A percentile compares a stretch with the other conserved stretches of the same genome.
phyloP scores from a whole-genome alignment of 1,140 invertebrate genomes.

The Aphidius ervi region DNA sequence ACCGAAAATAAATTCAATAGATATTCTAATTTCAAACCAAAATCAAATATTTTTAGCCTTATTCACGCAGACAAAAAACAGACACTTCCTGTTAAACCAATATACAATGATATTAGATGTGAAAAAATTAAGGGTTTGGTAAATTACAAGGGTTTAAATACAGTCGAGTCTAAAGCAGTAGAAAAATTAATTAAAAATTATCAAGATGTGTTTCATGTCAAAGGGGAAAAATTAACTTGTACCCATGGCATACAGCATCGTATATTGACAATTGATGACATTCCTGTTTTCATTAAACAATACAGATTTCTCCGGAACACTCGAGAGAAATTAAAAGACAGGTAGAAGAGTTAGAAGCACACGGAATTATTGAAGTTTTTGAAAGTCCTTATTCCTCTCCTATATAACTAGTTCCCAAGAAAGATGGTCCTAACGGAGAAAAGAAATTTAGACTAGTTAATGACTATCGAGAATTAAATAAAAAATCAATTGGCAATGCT shows the following conservation, averaged over 20 bases:
- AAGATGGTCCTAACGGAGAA: conserved; percentile 3
- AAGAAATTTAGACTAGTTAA: conserved; percentile 13
- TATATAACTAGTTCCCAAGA: conserved; percentile 10
- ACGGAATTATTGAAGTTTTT: conserved; percentile 12
- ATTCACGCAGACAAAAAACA: too few species aligned
- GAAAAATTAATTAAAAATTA: too few species aligned
- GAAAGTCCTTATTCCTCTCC: neutral
- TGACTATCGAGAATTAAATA: neutral
- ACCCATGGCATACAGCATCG: neutral
- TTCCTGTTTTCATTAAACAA: conserved; percentile 7
- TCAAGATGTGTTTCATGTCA: too few species aligned
- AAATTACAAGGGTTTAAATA: neutral
- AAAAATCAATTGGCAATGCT: too few species aligned
- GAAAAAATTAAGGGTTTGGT: too few species aligned
- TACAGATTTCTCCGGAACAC: conserved; percentile 10
- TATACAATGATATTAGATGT: neutral
- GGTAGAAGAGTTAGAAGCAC: conserved; percentile 4
- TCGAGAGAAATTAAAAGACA: conserved; percentile 13
- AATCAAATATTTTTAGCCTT: too few species aligned
- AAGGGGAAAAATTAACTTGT: too few species aligned
- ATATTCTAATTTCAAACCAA: neutral
- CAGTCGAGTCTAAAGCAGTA: too few species aligned
- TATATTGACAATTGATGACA: conserved; percentile 9
- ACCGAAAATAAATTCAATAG: neutral
- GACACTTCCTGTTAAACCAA: too few species aligned